A percentile compares a stretch with the other conserved stretches of the same genome.
These are phyloP conservation scores for Trematomus bernacchii DNA, from an alignment of 2,797 vertebrate species.

Conservation along the genomic window DNA sequence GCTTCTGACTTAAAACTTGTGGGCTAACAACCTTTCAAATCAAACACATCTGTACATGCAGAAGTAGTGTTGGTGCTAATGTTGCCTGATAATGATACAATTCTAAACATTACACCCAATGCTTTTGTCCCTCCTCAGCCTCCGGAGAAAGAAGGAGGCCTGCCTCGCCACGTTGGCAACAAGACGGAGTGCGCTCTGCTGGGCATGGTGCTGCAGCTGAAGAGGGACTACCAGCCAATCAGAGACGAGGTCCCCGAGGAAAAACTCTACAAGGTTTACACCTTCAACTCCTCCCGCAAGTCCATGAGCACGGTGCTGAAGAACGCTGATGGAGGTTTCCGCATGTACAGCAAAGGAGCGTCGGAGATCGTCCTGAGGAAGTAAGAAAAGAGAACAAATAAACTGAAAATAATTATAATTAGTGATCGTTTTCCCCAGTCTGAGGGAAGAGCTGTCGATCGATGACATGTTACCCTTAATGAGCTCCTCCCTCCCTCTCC, in stretches of 20 bases:
- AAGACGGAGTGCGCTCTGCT: slow-evolving; percentile 96
- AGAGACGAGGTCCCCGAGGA: slow-evolving; percentile 95
- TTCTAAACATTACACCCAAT: background rate
- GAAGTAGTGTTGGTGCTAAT: background rate
- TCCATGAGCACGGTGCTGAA: slow-evolving; percentile 97
- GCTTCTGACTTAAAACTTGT: background rate
- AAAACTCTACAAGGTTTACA: slow-evolving; percentile 97
- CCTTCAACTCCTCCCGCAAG: slow-evolving; percentile 97
- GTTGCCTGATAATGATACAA: background rate
- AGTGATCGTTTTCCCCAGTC: background rate
- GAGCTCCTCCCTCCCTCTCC: background rate
- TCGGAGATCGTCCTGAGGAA: slow-evolving; percentile 97
- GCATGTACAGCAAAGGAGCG: slow-evolving; percentile 99
- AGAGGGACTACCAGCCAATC: slow-evolving; percentile 95
- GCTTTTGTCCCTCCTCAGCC: slow-evolving; percentile 79
- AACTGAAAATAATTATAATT: background rate
- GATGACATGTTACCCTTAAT: background rate
- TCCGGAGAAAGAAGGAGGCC: slow-evolving; percentile 95
- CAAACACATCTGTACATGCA: background rate
- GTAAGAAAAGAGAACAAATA: slow-evolving; percentile 72
- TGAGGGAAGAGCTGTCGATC: background rate
- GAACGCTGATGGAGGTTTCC: slow-evolving; percentile 87
- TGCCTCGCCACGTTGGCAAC: slow-evolving; percentile 96
- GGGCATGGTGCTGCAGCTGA: slow-evolving; percentile 92
- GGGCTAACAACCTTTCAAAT: background rate